phyloP scores from a whole-genome alignment of 2,797 vertebrate species.

The Muscicapa comitata region DNA sequence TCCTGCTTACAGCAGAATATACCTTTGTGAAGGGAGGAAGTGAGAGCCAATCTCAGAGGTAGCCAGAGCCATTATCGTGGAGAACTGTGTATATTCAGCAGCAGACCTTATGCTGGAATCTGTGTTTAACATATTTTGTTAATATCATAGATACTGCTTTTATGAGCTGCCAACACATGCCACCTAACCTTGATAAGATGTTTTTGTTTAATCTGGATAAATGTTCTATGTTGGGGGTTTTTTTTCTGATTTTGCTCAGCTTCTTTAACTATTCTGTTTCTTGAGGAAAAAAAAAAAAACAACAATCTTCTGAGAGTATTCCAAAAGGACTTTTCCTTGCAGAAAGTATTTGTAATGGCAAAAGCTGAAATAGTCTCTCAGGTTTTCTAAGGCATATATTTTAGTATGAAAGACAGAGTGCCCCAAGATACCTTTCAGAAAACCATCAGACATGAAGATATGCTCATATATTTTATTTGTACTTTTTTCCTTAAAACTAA shows the following conservation, averaged over 20 bases:
- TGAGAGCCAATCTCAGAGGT: background rate
- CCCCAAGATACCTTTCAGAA: background rate
- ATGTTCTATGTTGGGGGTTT: background rate
- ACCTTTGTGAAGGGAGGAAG: background rate
- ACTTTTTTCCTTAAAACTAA: background rate
- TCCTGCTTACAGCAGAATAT: background rate
- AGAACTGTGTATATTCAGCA: background rate
- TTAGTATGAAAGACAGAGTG: background rate
- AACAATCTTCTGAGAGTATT: background rate
- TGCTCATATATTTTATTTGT: background rate
- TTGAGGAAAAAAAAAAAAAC: background rate
- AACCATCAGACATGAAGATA: background rate
- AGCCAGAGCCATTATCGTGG: background rate
- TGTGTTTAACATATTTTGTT: background rate
- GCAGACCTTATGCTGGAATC: background rate
- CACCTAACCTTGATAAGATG: background rate
- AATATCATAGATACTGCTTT: background rate
- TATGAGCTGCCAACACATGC: background rate
- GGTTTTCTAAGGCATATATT: background rate
- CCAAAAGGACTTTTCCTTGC: background rate
- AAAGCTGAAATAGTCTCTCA: background rate
- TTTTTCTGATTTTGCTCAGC: background rate
- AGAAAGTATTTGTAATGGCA: background rate
- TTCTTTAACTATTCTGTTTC: background rate
- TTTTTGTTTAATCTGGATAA: background rate